Conservation (phyloP, 2,888 invertebrate genomes). For the Calameuta filiformis region DNA sequence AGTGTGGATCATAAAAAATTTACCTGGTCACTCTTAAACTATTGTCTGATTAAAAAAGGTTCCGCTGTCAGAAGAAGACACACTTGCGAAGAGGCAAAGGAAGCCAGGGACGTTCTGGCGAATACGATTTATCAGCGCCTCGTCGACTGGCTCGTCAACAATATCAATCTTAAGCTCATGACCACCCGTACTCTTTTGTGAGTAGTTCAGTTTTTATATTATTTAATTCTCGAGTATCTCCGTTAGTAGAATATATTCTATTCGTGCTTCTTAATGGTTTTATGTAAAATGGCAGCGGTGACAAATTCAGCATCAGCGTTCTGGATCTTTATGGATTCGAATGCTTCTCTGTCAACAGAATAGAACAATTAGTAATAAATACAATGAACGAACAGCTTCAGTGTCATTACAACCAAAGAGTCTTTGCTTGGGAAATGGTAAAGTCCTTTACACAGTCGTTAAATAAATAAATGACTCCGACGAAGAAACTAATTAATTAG, state of each 20-base stretch:
- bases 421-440: constrained; percentile 91
- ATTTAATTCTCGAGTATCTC: not conserved
- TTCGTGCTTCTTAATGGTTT: not conserved
- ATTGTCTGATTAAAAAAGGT: constrained; percentile 82
- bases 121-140: constrained; percentile 86
- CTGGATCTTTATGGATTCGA: constrained; percentile 94
- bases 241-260: not conserved
- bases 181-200: constrained; percentile 89
- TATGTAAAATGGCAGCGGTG: constrained; percentile 75
- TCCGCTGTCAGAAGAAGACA: constrained; percentile 76
- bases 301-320: constrained; percentile 82
- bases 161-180: constrained; percentile 85
- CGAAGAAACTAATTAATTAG: not conserved
- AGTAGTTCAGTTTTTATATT: constrained; percentile 63
- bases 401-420: constrained; percentile 90
- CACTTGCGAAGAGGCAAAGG: constrained; percentile 82
- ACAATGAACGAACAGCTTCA: constrained; percentile 93
- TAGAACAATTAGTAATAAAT: constrained; percentile 91
- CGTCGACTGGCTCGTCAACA: constrained; percentile 89
- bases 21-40: constrained; percentile 86
- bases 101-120: constrained; percentile 86
- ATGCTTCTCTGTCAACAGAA: constrained; percentile 85
- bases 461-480: not conserved
- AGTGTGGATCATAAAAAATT: constrained; percentile 85
- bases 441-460: constrained; percentile 15